Conservation (phyloP, 2,113 vertebrate genomes). For the Pagrus major region DNA sequence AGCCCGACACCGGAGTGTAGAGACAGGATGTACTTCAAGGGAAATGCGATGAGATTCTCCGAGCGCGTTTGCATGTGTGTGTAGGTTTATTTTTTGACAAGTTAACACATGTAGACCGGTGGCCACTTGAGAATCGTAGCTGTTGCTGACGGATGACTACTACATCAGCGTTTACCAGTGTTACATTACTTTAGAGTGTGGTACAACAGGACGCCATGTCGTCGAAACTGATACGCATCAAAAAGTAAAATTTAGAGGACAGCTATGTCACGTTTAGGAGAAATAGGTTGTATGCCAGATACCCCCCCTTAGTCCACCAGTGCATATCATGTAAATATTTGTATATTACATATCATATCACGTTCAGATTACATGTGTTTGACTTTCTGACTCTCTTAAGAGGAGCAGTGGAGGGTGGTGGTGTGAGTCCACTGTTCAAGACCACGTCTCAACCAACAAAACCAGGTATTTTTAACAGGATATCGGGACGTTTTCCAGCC, state of each 20-base stretch:
- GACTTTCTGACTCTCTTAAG: no score
- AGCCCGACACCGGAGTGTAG: background rate
- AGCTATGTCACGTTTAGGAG: background rate
- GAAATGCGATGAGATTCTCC: constrained; percentile 38
- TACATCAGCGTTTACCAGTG: constrained; percentile 11
- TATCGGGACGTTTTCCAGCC: no score
- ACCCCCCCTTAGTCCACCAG: no score
- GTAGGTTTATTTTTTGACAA: constrained; percentile 61
- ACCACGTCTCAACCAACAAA: no score
- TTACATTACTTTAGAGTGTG: background rate
- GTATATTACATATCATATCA: no score
- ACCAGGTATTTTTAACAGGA: no score
- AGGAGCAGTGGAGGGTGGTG: no score
- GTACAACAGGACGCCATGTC: background rate
- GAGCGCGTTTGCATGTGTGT: constrained; percentile 12
- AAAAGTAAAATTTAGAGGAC: background rate
- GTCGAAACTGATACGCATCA: background rate
- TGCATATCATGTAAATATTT: no score
- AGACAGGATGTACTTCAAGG: constrained; percentile 51
- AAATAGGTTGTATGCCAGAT: background rate
- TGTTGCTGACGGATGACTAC: constrained; percentile 19
- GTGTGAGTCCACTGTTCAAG: no score
- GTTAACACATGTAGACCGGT: constrained; percentile 46
- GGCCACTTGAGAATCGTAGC: constrained; percentile 43
- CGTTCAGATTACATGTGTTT: no score